Percentiles rank a stretch among this genome's conserved stretches.
Evolutionary conservation across 2,797 vertebrate species (phyloP).

Genomic region (Aldrovandia affinis): DNA sequence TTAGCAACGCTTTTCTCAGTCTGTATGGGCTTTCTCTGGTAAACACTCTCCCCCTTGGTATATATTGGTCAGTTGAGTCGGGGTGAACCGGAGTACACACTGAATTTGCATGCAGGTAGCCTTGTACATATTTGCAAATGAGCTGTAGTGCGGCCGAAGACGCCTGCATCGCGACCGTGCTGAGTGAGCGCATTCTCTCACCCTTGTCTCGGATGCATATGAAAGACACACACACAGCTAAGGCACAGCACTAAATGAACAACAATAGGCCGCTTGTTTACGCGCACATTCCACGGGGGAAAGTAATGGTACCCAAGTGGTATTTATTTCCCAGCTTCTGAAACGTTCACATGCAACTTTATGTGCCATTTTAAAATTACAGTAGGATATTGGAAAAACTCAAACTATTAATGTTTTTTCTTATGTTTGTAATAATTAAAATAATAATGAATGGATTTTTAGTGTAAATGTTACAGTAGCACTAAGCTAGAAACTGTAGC

Average conservation of each 20-base stretch:
- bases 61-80: neutral
- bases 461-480: neutral
- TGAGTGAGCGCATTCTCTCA: slow-evolving; percentile 81
- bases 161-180: slow-evolving; percentile 76
- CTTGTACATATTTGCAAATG: slow-evolving; percentile 21
- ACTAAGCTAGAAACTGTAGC: neutral
- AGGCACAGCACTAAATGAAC: slow-evolving; percentile 66
- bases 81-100: slow-evolving; percentile 53
- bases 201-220: slow-evolving; percentile 73
- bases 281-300: slow-evolving; percentile 77
- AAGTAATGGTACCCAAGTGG: slow-evolving; percentile 79
- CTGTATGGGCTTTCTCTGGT: neutral
- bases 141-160: slow-evolving; percentile 49
- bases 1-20: neutral
- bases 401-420: neutral
- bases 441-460: neutral
- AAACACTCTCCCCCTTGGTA: neutral
- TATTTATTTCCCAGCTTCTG: slow-evolving; percentile 74
- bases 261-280: slow-evolving; percentile 90
- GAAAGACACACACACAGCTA: slow-evolving; percentile 69
- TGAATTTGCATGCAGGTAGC: slow-evolving; percentile 15
- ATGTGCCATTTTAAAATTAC: slow-evolving; percentile 50
- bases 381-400: neutral
- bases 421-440: neutral
- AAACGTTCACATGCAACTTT: slow-evolving; percentile 70